phyloP scores from a whole-genome alignment of 2,797 vertebrate species.

The Echeneis naucrates region DNA sequence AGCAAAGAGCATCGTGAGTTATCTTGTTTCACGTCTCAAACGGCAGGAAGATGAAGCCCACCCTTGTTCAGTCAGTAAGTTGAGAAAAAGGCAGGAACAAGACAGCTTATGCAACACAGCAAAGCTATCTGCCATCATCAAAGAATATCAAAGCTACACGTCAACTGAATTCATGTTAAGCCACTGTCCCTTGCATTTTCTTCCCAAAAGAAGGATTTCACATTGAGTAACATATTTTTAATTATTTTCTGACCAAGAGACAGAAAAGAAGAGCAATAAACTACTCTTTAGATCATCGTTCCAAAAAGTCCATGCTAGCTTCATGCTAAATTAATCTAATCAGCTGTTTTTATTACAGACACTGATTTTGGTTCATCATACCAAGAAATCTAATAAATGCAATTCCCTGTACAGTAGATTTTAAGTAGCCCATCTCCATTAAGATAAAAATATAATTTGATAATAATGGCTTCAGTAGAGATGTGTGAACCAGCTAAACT shows the following conservation, averaged over 20 bases:
- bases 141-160: constrained; percentile 52
- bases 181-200: neutral
- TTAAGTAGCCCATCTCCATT: neutral
- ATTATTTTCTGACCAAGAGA: neutral
- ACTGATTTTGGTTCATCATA: neutral
- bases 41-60: constrained; percentile 42
- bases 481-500: neutral
- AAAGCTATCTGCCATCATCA: constrained; percentile 60
- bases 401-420: neutral
- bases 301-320: neutral
- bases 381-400: neutral
- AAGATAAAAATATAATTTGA: too few species aligned
- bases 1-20: constrained; percentile 47
- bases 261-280: neutral
- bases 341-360: too few species aligned
- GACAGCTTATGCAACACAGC: constrained; percentile 47
- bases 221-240: constrained; percentile 1
- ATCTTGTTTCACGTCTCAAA: constrained; percentile 67
- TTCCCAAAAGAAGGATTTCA: neutral
- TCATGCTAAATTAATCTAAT: neutral
- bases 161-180: constrained; percentile 24
- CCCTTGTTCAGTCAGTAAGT: constrained; percentile 44
- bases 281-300: neutral
- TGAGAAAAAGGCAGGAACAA: constrained; percentile 42
- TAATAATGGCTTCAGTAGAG: neutral